Evolutionary conservation across 1,140 invertebrate species (phyloP).

Genomic region (Drosophila punjabiensis): DNA sequence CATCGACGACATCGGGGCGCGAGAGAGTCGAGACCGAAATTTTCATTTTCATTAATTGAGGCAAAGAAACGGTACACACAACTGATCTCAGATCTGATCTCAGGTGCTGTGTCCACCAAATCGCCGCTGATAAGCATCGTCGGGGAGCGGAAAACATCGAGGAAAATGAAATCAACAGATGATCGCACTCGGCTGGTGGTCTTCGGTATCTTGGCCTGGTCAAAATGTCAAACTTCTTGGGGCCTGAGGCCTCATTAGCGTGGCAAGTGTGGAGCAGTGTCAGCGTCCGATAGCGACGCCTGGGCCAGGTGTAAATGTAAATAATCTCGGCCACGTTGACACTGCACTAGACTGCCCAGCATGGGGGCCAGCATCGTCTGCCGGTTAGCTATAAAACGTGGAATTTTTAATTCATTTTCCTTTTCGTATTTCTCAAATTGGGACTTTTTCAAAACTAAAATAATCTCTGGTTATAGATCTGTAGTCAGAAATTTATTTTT

Average conservation of each 20-base stretch:
- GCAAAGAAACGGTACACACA: slow-evolving; percentile 53
- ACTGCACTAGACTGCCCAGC: slow-evolving; percentile 57
- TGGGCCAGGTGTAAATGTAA: slow-evolving; percentile 77
- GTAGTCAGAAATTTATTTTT: not conserved
- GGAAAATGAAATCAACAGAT: slow-evolving; percentile 63
- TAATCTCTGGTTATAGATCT: slow-evolving; percentile 24
- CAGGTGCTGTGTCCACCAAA: slow-evolving; percentile 12
- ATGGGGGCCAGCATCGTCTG: slow-evolving; percentile 51
- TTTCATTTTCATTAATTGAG: slow-evolving; percentile 75
- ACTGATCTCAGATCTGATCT: slow-evolving; percentile 46
- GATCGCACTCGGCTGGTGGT: slow-evolving; percentile 71
- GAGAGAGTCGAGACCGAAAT: slow-evolving; percentile 22
- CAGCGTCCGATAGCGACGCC: slow-evolving; percentile 33
- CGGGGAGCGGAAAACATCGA: slow-evolving; percentile 22
- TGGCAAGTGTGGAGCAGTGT: slow-evolving; percentile 50
- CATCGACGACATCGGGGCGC: slow-evolving; percentile 45
- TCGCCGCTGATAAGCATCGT: slow-evolving; percentile 41
- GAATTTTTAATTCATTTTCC: slow-evolving; percentile 68
- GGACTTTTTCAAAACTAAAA: slow-evolving; percentile 8
- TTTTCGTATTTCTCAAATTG: slow-evolving; percentile 20
- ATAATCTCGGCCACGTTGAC: slow-evolving; percentile 74
- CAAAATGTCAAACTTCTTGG: slow-evolving; percentile 67
- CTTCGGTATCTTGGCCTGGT: slow-evolving; percentile 35
- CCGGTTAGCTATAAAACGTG: slow-evolving; percentile 43
- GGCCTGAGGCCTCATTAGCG: slow-evolving; percentile 69